phyloP scores from a whole-genome alignment of 2,888 invertebrate species.

The Synergus gifuensis region DNA sequence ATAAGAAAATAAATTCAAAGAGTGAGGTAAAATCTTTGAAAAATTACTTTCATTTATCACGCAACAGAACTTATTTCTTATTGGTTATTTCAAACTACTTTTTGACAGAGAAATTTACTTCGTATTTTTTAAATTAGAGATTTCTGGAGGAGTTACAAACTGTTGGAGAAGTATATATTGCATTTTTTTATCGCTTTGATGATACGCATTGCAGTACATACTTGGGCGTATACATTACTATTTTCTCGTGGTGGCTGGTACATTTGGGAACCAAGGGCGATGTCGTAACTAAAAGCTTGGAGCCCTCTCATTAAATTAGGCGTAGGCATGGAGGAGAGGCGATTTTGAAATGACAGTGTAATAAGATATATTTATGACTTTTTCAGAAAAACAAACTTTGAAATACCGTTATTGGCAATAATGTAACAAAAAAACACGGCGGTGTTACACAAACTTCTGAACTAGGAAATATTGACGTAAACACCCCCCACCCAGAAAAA shows the following conservation, averaged over 20 bases:
- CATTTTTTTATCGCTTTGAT: slow-evolving; percentile 5
- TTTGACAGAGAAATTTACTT: not conserved
- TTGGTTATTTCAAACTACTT: not conserved
- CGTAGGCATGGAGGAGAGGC: not conserved
- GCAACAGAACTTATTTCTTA: not conserved
- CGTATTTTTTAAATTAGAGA: not conserved
- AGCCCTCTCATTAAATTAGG: not conserved
- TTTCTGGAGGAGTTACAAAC: not conserved
- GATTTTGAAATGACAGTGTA: not conserved
- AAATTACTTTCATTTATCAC: not conserved
- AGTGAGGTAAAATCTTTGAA: not conserved
- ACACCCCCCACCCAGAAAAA: too few relatives aligned
- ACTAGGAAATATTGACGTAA: too few relatives aligned
- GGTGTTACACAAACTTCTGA: too few relatives aligned
- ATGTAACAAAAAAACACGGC: not conserved
- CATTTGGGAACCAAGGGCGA: slow-evolving; percentile 19
- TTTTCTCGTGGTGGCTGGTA: slow-evolving; percentile 33
- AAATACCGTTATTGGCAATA: not conserved
- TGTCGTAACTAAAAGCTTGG: slow-evolving; percentile 8
- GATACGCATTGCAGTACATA: slow-evolving; percentile 1
- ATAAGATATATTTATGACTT: not conserved
- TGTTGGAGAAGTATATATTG: not conserved
- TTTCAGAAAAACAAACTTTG: not conserved
- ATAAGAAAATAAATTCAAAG: not conserved
- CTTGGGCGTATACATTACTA: slow-evolving; percentile 15